Evolutionary conservation across 2,888 invertebrate species (phyloP), one percentile per base, ranked within the genome.

Genomic region (Melangyna quadrimaculata): DNA sequence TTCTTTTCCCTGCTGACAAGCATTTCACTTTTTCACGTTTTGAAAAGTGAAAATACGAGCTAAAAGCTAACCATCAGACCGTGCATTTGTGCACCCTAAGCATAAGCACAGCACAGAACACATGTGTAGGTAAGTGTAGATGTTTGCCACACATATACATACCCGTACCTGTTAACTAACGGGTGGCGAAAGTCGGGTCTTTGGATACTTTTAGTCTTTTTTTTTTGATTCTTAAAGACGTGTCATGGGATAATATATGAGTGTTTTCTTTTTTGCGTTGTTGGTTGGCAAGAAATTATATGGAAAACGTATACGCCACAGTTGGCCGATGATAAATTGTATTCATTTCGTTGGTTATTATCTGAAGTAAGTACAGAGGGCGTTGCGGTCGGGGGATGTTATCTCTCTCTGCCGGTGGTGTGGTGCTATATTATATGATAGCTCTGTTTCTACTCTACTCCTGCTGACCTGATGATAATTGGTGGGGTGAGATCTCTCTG

Each of bases 261-360:
- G 86, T 73, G 80, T 70, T 86, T 73, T 67, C 29, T 75, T 84
- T 75, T 79, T 84, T 79, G 74, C 77, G 70, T 55, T 59, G 57
- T n/a, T 27, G 7, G 12, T 51, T 51, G 17, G 24, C 12, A 75
- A 37, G 72, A 70, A 77, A 86, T 86, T 77, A 80, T 80, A 77
- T 59, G 72, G 80, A 77, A 80, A 73, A 32, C 51, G 67, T 17
- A 65, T 65, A 70, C 81, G 86, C 86, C 86, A 86, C 86, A 86
- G 86, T 86, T 86, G 86, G 86, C 77, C 77, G 86, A 86, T 86
- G 86, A 86, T 86, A 86, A 86, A 86, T 86, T 86, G 81, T 80
- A 81, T 81, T 81, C 80, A 57, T 70, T 69, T 63, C 35, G 43
- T 35, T 35, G 48, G 65, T 53, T n/a, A n/a, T n/a, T n/a, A 37